phyloP scores from a whole-genome alignment of 1,140 invertebrate species.

The Brachionus koreanus region DNA sequence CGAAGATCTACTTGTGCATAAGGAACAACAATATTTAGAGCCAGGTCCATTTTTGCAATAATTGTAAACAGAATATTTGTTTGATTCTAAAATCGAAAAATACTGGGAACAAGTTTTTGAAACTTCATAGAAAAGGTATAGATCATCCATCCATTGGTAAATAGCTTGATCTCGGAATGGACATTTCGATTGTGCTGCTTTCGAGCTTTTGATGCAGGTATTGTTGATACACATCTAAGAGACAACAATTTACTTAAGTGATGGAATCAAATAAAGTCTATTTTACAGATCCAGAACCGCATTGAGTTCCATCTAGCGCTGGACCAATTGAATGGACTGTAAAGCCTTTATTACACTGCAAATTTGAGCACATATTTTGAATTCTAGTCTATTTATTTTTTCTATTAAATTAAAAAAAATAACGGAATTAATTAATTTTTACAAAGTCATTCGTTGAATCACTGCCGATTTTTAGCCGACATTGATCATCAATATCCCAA shows the following conservation, averaged over 20 bases:
- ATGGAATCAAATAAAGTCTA: neutral
- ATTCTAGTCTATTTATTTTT: neutral
- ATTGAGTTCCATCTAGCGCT: neutral
- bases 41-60: neutral
- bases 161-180: neutral
- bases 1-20: neutral
- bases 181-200: neutral
- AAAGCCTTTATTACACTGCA: neutral
- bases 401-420: neutral
- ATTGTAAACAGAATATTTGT: neutral
- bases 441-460: constrained; percentile 1
- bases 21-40: neutral
- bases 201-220: neutral
- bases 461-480: neutral
- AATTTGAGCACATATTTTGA: neutral
- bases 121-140: neutral
- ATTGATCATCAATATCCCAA: constrained; percentile 10
- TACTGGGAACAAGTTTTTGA: neutral
- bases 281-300: neutral
- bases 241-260: neutral
- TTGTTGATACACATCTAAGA: neutral
- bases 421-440: neutral
- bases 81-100: neutral
- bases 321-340: neutral
- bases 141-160: neutral